These are phyloP conservation scores for Loxodonta africana DNA, from an alignment of 2,113 vertebrate genomes.

Conservation along the genomic window DNA sequence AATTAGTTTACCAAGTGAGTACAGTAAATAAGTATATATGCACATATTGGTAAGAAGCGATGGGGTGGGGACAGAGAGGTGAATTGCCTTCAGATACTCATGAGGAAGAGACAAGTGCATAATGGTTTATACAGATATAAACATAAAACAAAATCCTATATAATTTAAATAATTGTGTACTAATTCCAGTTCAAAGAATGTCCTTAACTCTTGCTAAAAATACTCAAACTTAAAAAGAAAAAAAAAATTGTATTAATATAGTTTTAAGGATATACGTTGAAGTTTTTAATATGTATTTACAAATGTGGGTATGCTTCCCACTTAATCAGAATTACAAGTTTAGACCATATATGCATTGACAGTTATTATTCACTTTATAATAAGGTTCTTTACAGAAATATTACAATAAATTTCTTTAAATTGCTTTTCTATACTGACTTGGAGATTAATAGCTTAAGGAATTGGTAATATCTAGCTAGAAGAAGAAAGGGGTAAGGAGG, in stretches of 20 bases:
- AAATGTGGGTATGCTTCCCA: neutral
- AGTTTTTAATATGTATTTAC: neutral
- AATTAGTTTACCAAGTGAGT: neutral
- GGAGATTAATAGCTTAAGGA: neutral
- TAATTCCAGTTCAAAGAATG: neutral
- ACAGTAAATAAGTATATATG: neutral
- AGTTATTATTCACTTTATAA: neutral
- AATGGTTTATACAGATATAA: neutral
- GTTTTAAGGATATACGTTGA: neutral
- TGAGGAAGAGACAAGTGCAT: neutral
- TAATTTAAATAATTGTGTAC: neutral
- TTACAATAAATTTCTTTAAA: neutral
- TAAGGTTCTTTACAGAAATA: constrained; percentile 19
- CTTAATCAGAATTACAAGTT: neutral
- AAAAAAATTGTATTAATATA: neutral
- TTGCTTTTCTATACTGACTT: neutral
- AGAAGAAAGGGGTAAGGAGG: neutral
- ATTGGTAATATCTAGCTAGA: neutral
- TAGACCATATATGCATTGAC: neutral
- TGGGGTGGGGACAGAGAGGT: neutral
- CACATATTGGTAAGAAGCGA: neutral
- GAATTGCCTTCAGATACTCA: neutral
- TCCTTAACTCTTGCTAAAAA: neutral
- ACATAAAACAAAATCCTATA: neutral
- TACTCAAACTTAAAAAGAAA: neutral